These are phyloP conservation scores for Aurelia sp. DNA, from an alignment of 30 jellyfish, hydroid and myxozoan species.

Conservation along the genomic window DNA sequence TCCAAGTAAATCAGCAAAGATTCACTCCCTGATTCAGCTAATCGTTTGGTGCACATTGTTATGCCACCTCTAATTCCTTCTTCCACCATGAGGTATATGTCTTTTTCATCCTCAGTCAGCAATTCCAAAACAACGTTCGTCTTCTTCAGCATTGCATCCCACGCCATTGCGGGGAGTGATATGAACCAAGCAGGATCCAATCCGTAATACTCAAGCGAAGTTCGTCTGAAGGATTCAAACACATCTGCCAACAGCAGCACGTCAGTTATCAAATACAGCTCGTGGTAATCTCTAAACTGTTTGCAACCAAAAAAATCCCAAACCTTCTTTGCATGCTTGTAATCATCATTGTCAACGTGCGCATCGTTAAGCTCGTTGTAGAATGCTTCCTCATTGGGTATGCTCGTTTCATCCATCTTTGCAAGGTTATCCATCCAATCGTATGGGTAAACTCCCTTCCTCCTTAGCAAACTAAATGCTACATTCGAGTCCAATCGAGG, in stretches of 20 bases:
- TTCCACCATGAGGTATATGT: neutral
- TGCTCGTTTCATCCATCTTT: neutral
- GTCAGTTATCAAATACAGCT: conserved; percentile 27
- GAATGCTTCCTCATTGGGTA: neutral
- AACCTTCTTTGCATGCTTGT: conserved; percentile 46
- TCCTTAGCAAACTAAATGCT: conserved; percentile 4
- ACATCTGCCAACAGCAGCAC: conserved; percentile 56
- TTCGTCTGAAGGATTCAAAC: conserved; percentile 47
- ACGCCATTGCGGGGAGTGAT: conserved; percentile 71
- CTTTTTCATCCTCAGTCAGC: neutral
- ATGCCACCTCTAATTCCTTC: conserved; percentile 4
- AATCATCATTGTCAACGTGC: neutral
- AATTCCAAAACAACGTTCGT: neutral
- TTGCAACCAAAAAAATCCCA: neutral
- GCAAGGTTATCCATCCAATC: conserved; percentile 35
- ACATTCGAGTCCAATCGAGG: neutral
- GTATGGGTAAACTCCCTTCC: conserved; percentile 76
- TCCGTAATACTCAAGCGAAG: neutral
- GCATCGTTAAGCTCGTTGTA: neutral
- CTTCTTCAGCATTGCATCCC: neutral
- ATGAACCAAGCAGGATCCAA: conserved; percentile 61
- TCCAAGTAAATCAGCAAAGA: neutral
- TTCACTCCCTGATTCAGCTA: neutral
- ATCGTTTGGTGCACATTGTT: neutral
- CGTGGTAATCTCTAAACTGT: conserved; percentile 37